Percentiles rank a stretch among this genome's conserved stretches.
These are phyloP conservation scores for Isaurus tuberculatus DNA, from an alignment of 92 coral and sea anemone genomes.

Conservation along the genomic window DNA sequence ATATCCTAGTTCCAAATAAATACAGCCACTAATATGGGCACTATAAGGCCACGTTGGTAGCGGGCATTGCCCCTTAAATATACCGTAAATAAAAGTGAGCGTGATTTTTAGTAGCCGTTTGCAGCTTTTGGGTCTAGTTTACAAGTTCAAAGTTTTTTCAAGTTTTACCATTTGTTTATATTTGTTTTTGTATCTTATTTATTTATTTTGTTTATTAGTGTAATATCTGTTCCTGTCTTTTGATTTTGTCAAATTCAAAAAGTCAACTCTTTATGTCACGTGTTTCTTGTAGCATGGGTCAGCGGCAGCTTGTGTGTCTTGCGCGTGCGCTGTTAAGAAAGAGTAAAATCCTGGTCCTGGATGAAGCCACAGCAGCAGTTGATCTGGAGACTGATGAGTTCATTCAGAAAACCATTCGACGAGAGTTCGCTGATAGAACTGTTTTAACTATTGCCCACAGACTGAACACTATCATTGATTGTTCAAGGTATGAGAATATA, in stretches of 20 bases:
- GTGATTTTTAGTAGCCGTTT: too few relatives aligned
- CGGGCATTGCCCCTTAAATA: too few relatives aligned
- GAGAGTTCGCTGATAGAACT: constrained; percentile 94
- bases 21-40: too few relatives aligned
- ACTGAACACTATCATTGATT: constrained; percentile 94
- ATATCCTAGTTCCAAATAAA: not conserved
- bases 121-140: too few relatives aligned
- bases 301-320: constrained; percentile 94
- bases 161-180: too few relatives aligned
- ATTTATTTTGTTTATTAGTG: too few relatives aligned
- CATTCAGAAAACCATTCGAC: constrained; percentile 90
- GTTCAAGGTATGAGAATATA: constrained; percentile 73
- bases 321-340: constrained; percentile 92
- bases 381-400: constrained; percentile 97
- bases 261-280: not conserved
- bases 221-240: not conserved
- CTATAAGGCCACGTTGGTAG: too few relatives aligned
- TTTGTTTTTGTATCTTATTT: too few relatives aligned
- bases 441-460: constrained; percentile 95
- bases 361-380: constrained; percentile 98
- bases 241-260: not conserved
- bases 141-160: too few relatives aligned
- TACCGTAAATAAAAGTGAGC: too few relatives aligned
- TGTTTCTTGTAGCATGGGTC: constrained; percentile 73
- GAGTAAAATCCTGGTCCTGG: constrained; percentile 85